These are phyloP conservation scores for Paguma larvata DNA, from an alignment of 2,797 vertebrate genomes.

Conservation along the genomic window DNA sequence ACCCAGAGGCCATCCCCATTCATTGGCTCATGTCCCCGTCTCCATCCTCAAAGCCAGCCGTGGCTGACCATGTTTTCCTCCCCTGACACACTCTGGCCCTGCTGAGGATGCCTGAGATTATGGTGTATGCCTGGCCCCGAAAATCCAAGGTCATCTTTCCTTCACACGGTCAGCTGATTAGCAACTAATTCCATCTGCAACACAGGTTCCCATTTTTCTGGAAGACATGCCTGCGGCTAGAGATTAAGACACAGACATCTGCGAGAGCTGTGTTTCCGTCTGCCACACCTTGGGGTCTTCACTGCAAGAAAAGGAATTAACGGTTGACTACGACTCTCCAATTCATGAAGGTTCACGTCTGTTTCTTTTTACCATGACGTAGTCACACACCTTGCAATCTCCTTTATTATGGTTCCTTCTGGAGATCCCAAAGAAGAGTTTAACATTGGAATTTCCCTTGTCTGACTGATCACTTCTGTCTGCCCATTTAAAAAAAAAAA, in stretches of 20 bases:
- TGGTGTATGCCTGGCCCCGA: accelerated
- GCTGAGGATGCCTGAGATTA: not conserved
- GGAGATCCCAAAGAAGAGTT: not conserved
- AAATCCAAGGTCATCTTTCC: not conserved
- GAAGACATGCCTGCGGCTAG: accelerated
- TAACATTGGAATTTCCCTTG: not conserved
- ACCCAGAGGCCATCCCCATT: not conserved
- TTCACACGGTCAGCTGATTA: not conserved
- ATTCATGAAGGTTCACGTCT: too few species aligned
- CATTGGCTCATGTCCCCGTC: accelerated
- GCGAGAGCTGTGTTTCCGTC: not conserved
- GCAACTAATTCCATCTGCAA: not conserved
- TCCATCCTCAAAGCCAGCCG: not conserved
- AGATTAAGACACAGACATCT: not conserved
- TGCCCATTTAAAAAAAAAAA: too few species aligned
- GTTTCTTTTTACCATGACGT: not conserved
- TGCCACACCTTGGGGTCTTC: not conserved
- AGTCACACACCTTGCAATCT: too few species aligned
- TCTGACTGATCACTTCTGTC: not conserved
- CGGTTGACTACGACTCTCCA: too few species aligned
- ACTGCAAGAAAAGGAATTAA: not conserved
- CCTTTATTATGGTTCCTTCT: not conserved
- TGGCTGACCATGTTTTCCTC: not conserved
- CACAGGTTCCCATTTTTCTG: too few species aligned
- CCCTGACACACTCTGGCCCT: too few species aligned